Evolutionary conservation across 2,888 invertebrate genomes (phyloP).

Genomic region (Hymenopus coronatus): DNA sequence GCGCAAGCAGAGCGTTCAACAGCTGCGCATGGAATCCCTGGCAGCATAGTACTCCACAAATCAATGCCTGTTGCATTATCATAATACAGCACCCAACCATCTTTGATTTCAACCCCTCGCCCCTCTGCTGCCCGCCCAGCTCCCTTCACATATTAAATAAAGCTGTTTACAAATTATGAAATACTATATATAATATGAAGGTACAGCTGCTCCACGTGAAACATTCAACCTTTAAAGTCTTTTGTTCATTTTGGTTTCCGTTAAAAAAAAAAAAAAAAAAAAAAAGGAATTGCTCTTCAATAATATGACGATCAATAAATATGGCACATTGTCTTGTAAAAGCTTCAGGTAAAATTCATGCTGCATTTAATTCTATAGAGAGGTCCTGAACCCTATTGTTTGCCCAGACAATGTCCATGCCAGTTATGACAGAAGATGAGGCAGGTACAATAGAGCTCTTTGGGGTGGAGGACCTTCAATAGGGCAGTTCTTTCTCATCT

Average conservation of each 20-base stretch:
- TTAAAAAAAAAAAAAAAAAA: background rate
- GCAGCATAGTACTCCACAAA: conserved; percentile 11
- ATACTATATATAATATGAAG: background rate
- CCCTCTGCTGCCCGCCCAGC: background rate
- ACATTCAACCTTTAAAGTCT: background rate
- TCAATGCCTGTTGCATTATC: conserved; percentile 27
- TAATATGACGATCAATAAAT: background rate
- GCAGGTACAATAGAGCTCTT: background rate
- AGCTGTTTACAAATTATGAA: background rate
- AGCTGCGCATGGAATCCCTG: conserved; percentile 24
- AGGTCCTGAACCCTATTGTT: background rate
- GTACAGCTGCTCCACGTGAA: background rate
- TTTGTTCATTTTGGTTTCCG: background rate
- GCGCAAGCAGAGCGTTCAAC: conserved; percentile 23
- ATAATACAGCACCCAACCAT: conserved; percentile 27
- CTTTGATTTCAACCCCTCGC: conserved; percentile 14
- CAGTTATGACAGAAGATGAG: background rate
- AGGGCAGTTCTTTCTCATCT: too few species aligned
- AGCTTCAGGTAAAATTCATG: background rate
- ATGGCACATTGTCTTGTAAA: background rate
- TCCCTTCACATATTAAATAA: background rate
- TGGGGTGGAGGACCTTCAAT: background rate
- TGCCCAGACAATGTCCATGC: background rate
- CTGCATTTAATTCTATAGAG: background rate
- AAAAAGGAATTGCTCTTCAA: background rate